Evolutionary conservation across 2,888 invertebrate species (phyloP).

Genomic region (Synanthedon formicaeformis): DNA sequence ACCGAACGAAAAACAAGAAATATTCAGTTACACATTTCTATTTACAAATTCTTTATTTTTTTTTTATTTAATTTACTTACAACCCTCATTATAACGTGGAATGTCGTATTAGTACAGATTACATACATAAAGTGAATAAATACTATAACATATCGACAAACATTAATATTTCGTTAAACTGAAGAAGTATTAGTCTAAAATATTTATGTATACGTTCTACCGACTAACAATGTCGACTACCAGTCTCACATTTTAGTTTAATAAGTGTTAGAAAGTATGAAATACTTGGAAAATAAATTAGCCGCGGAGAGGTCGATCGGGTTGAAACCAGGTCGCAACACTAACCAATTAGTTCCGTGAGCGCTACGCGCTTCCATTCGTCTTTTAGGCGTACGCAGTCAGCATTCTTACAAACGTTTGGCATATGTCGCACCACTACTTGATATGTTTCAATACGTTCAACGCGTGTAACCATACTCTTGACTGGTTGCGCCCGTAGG

Average conservation of each 20-base stretch:
- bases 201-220: slow-evolving; percentile 63
- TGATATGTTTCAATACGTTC: slow-evolving; percentile 67
- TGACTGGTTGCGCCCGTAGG: slow-evolving; percentile 61
- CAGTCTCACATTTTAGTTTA: slow-evolving; percentile 70
- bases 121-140: slow-evolving; percentile 48
- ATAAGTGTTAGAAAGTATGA: slow-evolving; percentile 65
- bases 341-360: slow-evolving; percentile 19
- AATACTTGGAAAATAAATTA: slow-evolving; percentile 54
- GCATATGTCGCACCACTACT: slow-evolving; percentile 60
- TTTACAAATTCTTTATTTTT: slow-evolving; percentile 46
- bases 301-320: slow-evolving; percentile 51
- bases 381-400: slow-evolving; percentile 21
- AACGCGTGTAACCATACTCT: slow-evolving; percentile 44
- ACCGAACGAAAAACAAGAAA: slow-evolving; percentile 36
- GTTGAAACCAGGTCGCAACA: slow-evolving; percentile 59
- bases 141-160: slow-evolving; percentile 50
- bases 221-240: slow-evolving; percentile 69
- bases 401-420: slow-evolving; percentile 51
- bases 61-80: slow-evolving; percentile 22
- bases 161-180: slow-evolving; percentile 51
- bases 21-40: slow-evolving; percentile 31
- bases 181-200: slow-evolving; percentile 56
- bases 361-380: slow-evolving; percentile 5
- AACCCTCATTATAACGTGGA: slow-evolving; percentile 54
- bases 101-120: slow-evolving; percentile 46